Base-by-base conservation (phyloP, 30 jellyfish, hydroid and myxozoan species). In the Aurelia coerulea region DNA sequence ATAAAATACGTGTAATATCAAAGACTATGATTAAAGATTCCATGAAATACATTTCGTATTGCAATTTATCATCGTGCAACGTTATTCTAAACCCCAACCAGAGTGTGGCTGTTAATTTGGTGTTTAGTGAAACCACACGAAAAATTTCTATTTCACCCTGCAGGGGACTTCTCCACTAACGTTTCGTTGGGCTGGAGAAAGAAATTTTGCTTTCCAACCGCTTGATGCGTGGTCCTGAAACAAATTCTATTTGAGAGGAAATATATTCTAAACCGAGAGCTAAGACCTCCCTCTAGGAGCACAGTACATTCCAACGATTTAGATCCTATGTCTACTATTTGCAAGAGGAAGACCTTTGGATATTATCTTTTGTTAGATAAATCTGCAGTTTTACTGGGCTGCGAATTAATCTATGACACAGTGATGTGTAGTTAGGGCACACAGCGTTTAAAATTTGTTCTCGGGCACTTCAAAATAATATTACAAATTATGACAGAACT, bases 11-110 rank as follows among this genome's bases (percentile, higher is more conserved):
- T 39, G 51, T 9, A 39, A 3, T 9, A 39, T 39, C 4, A 3
- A 23, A 23, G 29, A 23, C 29, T 23, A 23, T 23, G 29, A 23
- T 23, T 23, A 23, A 39, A 39, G 9, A 1, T 39, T 32, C 54
- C 54, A 17, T 32, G n/a, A 67, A 23, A 32, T 62, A 18, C 33
- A 67, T 49, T 10, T 5, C 50, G 5, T 39, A 15, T 17, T 67
- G 70, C 70, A n/a, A 23, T 60, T 60, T 15, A 60, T 23, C 70
- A n/a, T 15, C 35, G 10, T 11, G 56, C 56, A 46, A 46, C 56
- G 81, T 71, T 71, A 39, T 71, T 71, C 58, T 71, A 71, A 37
- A 71, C 81, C 67, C 81, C 81, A 71, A 52, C 81, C 6, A 68
- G 56, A 15, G 16, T 14, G 56, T 16, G 78, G 78, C 10, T 35